phyloP scores from a whole-genome alignment of 2,888 invertebrate species.

The Dasypolia templi region DNA sequence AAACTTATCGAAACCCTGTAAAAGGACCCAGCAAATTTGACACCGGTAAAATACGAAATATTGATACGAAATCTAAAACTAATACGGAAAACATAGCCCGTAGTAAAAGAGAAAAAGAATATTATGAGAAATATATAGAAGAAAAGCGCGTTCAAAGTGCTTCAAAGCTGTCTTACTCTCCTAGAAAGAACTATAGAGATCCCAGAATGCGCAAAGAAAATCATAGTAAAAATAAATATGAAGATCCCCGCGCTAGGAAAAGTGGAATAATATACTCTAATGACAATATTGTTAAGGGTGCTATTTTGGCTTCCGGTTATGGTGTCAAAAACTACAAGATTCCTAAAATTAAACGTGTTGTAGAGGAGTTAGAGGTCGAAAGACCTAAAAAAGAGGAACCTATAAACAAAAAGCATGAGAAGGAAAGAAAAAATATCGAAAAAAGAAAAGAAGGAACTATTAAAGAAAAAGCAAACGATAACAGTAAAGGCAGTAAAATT shows the following conservation, averaged over 20 bases:
- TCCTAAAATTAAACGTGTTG: constrained; percentile 84
- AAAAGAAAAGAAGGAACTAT: constrained; percentile 16
- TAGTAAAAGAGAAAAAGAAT: constrained; percentile 71
- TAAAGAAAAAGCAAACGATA: constrained; percentile 44
- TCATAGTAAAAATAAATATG: constrained; percentile 61
- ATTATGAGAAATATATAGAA: constrained; percentile 44
- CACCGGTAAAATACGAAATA: constrained; percentile 43
- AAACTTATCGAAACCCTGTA: constrained; percentile 71
- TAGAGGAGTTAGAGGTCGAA: constrained; percentile 66
- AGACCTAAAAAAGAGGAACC: constrained; percentile 44
- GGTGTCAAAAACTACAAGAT: constrained; percentile 88
- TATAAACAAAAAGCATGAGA: constrained; percentile 32
- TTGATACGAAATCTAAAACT: constrained; percentile 46
- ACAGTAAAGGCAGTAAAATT: constrained; percentile 40
- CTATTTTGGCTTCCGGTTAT: constrained; percentile 81
- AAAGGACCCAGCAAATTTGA: constrained; percentile 45
- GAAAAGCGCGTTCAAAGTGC: constrained; percentile 22
- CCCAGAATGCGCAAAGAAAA: constrained; percentile 74
- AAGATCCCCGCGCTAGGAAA: constrained; percentile 65
- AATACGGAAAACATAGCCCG: constrained; percentile 49
- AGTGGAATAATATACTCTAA: constrained; percentile 85
- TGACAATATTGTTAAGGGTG: constrained; percentile 85
- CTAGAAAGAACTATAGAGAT: constrained; percentile 79
- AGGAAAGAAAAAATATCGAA: constrained; percentile 40
- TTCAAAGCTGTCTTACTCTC: constrained; percentile 69